Evolutionary conservation across 2,113 vertebrate species (phyloP).

Genomic region (Piaya cayana): DNA sequence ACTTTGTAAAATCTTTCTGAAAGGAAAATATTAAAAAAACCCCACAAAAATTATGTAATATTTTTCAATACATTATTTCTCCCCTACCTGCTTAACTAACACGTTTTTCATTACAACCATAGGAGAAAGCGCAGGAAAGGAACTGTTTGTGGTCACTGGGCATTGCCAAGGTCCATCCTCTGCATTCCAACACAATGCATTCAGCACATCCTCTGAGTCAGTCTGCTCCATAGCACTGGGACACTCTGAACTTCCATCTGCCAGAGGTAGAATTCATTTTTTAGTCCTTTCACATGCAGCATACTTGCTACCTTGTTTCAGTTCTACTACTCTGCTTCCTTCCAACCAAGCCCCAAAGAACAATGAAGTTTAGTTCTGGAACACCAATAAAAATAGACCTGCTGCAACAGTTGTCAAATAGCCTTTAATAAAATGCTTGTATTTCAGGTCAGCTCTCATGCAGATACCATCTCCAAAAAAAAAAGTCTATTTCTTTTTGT

Average conservation of each 20-base stretch:
- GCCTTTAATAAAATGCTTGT: neutral
- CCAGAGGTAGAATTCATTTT: conserved; percentile 5
- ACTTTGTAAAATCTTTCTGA: neutral
- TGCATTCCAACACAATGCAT: conserved; percentile 52
- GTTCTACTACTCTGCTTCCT: neutral
- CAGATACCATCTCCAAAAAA: neutral
- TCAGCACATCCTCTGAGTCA: conserved; percentile 81
- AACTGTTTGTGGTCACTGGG: conserved; percentile 67
- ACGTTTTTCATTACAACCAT: conserved; percentile 93
- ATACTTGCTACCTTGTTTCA: neutral
- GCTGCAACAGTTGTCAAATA: neutral
- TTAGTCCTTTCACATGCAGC: neutral
- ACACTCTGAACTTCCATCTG: conserved; percentile 89
- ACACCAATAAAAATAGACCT: neutral
- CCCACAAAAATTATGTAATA: neutral
- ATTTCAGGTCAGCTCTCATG: neutral
- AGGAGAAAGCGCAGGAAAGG: conserved; percentile 79
- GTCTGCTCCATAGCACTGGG: conserved; percentile 84
- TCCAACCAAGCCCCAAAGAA: neutral
- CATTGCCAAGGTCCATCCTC: conserved; percentile 60
- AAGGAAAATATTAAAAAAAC: neutral
- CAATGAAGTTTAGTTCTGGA: neutral
- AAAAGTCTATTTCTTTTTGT: neutral
- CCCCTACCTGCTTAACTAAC: conserved; percentile 86
- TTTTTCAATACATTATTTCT: neutral